phyloP scores from a whole-genome alignment of 2,113 vertebrate species.

The Centropus bengalensis region DNA sequence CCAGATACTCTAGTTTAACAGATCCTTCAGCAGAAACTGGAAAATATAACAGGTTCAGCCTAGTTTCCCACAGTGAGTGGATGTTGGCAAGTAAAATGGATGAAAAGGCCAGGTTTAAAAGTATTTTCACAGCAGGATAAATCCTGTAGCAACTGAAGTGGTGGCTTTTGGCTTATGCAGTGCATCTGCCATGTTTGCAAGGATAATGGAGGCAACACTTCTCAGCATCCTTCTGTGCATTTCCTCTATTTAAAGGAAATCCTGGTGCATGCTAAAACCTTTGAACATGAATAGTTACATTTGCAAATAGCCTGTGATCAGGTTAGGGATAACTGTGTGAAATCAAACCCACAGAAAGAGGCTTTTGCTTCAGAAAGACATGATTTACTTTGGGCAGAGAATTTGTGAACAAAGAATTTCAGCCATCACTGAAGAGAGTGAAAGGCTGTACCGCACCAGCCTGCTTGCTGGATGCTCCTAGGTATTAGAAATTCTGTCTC shows the following conservation, averaged over 20 bases:
- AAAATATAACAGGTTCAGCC: not conserved
- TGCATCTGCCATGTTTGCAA: not conserved
- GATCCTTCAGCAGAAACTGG: not conserved
- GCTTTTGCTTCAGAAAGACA: not conserved
- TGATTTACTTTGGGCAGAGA: not conserved
- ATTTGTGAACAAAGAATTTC: not conserved
- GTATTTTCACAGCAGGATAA: not conserved
- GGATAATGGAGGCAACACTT: not conserved
- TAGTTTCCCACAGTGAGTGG: not conserved
- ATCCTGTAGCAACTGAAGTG: not conserved
- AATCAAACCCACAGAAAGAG: not conserved
- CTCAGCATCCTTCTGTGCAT: not conserved
- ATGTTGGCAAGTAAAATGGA: not conserved
- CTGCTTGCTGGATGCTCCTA: not conserved
- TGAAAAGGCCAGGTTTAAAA: not conserved
- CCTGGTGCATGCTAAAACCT: not conserved
- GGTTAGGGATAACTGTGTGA: not conserved
- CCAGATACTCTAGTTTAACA: not conserved
- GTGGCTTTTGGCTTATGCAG: not conserved
- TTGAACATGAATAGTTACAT: not conserved
- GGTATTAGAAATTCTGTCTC: not conserved
- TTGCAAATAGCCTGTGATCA: conserved; percentile 10
- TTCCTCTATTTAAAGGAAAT: not conserved
- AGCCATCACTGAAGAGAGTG: not conserved
- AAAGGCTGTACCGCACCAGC: not conserved